These are phyloP conservation scores for Dunckerocampus dactyliophorus DNA, from an alignment of 2,113 vertebrate genomes.

Conservation along the genomic window DNA sequence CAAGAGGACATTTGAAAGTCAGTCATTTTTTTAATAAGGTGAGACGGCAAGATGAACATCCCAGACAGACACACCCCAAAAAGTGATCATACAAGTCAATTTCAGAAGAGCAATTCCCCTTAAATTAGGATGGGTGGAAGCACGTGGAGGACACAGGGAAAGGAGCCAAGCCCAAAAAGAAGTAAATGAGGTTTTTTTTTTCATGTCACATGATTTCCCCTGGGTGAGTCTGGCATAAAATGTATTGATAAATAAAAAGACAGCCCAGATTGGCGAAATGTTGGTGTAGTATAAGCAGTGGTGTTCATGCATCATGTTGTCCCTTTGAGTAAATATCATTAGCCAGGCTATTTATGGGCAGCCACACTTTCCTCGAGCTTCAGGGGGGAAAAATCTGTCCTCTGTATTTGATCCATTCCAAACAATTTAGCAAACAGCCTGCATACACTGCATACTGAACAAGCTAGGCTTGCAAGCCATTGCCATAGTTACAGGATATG, in stretches of 20 bases:
- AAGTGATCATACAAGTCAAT: constrained; percentile 37
- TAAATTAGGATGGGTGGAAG: constrained; percentile 38
- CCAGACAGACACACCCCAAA: constrained; percentile 32
- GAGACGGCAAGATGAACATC: constrained; percentile 22
- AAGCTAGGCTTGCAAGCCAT: neutral
- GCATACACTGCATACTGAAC: neutral
- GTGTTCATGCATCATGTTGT: constrained; percentile 8
- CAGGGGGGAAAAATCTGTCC: neutral
- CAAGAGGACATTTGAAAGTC: constrained; percentile 49
- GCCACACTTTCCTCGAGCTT: constrained; percentile 1
- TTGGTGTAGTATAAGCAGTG: neutral
- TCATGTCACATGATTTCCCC: constrained; percentile 20
- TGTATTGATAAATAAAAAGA: too few species aligned
- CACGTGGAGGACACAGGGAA: constrained; percentile 23
- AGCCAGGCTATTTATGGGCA: constrained; percentile 3
- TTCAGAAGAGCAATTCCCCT: constrained; percentile 28
- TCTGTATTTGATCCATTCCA: neutral
- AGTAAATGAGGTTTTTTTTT: constrained; percentile 7
- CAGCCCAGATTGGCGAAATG: too few species aligned
- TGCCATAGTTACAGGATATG: neutral
- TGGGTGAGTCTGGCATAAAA: constrained; percentile 17
- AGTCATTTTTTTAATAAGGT: constrained; percentile 29
- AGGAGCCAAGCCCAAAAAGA: constrained; percentile 7
- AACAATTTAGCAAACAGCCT: neutral
- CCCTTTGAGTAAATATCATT: constrained; percentile 4